Evolutionary conservation across 2,888 invertebrate genomes (phyloP).

Genomic region (Andrena marginata): DNA sequence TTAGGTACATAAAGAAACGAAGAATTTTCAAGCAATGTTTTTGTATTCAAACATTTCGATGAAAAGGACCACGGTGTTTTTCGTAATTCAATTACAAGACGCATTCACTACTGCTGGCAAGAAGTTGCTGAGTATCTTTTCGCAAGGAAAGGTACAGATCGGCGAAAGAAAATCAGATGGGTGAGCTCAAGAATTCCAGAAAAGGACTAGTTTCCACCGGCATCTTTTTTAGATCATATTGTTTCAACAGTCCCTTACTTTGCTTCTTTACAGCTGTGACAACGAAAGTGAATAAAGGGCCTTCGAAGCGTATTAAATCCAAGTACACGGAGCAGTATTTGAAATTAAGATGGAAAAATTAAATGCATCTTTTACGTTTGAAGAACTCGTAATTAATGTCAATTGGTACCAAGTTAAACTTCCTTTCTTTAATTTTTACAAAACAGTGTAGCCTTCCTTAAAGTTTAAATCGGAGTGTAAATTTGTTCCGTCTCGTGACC

Average conservation of each 20-base stretch:
- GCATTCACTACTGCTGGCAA: conserved; percentile 52
- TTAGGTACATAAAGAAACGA: too few relatives aligned
- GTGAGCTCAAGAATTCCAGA: conserved; percentile 45
- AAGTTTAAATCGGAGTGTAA: conserved; percentile 29
- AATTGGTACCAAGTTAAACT: neutral
- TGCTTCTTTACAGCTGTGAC: too few relatives aligned
- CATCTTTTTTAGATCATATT: too few relatives aligned
- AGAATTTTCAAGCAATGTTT: conserved; percentile 20
- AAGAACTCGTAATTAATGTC: neutral
- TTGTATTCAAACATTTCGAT: conserved; percentile 75
- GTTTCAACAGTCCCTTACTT: too few relatives aligned
- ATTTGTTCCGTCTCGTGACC: conserved; percentile 30
- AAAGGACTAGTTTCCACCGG: neutral
- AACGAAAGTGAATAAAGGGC: too few relatives aligned
- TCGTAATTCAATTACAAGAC: conserved; percentile 78
- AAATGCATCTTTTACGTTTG: neutral
- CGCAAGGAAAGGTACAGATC: conserved; percentile 59
- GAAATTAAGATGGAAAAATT: neutral
- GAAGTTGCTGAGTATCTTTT: conserved; percentile 75
- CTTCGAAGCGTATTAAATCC: conserved; percentile 75
- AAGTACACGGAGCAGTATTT: too few relatives aligned
- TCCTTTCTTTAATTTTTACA: neutral
- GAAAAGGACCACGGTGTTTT: conserved; percentile 79
- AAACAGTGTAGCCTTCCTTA: neutral
- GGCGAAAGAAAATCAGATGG: conserved; percentile 37